A percentile compares a stretch with the other conserved stretches of the same genome.
phyloP scores from a whole-genome alignment of 1,140 invertebrate genomes.

The Gonatopus flavifemur region DNA sequence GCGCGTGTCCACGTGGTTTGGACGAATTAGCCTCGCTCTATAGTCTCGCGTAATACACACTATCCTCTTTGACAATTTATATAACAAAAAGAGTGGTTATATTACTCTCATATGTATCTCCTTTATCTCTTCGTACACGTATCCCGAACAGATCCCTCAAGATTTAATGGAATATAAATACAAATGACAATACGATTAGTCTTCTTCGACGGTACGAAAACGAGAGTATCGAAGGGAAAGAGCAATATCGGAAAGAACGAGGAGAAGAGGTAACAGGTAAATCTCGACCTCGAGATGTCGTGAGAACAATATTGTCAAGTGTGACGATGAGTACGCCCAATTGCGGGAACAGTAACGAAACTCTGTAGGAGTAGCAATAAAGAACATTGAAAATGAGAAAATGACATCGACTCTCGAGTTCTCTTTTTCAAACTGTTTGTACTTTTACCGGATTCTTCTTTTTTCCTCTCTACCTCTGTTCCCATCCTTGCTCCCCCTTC shows the following conservation, averaged over 20 bases:
- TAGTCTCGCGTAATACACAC: too few relatives aligned
- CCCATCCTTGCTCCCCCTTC: not conserved
- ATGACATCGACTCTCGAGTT: slow-evolving; percentile 27
- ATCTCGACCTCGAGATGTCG: slow-evolving; percentile 36
- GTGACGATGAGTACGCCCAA: slow-evolving; percentile 32
- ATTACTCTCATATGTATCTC: too few relatives aligned
- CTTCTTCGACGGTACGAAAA: not conserved
- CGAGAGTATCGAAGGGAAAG: not conserved
- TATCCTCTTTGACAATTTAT: too few relatives aligned
- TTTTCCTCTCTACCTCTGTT: not conserved
- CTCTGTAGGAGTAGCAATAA: not conserved
- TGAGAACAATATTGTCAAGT: slow-evolving; percentile 37
- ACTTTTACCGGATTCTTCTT: not conserved
- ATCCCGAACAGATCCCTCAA: too few relatives aligned
- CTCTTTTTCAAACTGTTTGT: too few relatives aligned
- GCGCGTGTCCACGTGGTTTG: too few relatives aligned
- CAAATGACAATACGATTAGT: too few relatives aligned
- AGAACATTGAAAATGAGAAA: slow-evolving; percentile 18
- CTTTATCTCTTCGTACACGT: too few relatives aligned
- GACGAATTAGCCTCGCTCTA: too few relatives aligned
- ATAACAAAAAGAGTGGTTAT: too few relatives aligned
- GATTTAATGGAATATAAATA: too few relatives aligned
- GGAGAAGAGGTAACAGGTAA: slow-evolving; percentile 4
- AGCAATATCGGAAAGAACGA: not conserved
- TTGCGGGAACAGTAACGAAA: slow-evolving; percentile 23